A percentile compares a stretch with the other conserved stretches of the same genome.
Conservation (phyloP, 2,797 vertebrate species). For the Rhabdophis nuchalis region DNA sequence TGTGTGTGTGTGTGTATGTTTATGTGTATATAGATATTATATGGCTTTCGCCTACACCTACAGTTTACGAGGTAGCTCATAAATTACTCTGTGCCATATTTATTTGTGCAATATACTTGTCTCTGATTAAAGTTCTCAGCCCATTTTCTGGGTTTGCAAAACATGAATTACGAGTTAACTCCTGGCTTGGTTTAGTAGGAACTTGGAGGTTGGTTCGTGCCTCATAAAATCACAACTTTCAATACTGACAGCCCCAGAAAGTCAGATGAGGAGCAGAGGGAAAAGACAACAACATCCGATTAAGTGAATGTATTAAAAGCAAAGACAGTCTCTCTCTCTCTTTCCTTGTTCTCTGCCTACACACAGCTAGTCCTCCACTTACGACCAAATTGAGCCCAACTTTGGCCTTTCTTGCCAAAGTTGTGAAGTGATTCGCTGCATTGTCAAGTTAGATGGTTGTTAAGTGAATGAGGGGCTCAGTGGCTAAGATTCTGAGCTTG, state of each 20-base stretch:
- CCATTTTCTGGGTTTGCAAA: background rate
- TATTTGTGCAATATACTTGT: background rate
- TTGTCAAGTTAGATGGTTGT: no score
- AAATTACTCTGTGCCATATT: background rate
- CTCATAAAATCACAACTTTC: background rate
- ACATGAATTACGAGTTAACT: background rate
- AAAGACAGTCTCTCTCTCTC: background rate
- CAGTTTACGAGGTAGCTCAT: background rate
- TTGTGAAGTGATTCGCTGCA: no score
- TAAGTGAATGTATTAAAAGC: background rate
- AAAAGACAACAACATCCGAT: background rate
- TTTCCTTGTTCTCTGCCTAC: background rate
- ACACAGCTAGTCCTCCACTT: background rate
- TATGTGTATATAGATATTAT: background rate
- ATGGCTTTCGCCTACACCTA: background rate
- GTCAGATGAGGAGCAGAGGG: fast-evolving
- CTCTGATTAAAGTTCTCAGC: background rate
- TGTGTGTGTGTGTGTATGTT: no score
- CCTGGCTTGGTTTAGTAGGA: background rate
- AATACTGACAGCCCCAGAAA: background rate
- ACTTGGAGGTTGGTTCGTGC: background rate
- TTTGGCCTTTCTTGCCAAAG: no score
- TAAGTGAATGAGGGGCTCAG: no score
- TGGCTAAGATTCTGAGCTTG: no score
- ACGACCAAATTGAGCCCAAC: background rate